Conservation (phyloP, 2,113 vertebrate genomes). For the Mobula hypostoma region DNA sequence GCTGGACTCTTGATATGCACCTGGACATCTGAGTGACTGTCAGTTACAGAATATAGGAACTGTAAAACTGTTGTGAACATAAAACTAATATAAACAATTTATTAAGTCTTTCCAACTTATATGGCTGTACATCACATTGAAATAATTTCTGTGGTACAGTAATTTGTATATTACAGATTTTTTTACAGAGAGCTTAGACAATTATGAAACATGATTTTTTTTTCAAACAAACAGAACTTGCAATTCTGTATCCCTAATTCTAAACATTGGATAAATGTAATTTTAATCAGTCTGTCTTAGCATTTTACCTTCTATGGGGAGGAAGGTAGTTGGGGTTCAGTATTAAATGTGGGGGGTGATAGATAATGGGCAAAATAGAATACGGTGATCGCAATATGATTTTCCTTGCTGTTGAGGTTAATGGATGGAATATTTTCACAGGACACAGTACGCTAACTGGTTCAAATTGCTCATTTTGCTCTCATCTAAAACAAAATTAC, state of each 20-base stretch:
- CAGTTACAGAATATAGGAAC: neutral
- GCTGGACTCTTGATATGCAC: neutral
- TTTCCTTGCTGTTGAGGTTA: neutral
- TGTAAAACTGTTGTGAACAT: neutral
- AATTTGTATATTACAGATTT: neutral
- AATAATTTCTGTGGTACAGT: neutral
- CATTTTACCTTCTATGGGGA: neutral
- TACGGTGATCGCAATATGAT: neutral
- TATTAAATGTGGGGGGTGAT: neutral
- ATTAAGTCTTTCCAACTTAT: too few relatives aligned
- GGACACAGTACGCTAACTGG: neutral
- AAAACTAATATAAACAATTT: neutral
- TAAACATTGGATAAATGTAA: slow-evolving; percentile 39
- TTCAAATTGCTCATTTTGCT: neutral
- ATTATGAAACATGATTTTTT: slow-evolving; percentile 20
- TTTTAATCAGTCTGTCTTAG: slow-evolving; percentile 42
- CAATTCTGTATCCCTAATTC: slow-evolving; percentile 40
- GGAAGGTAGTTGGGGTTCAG: too few relatives aligned
- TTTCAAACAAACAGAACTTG: slow-evolving; percentile 39
- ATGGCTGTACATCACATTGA: neutral
- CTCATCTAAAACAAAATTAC: neutral
- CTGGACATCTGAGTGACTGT: neutral
- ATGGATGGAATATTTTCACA: neutral
- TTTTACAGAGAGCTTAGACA: neutral
- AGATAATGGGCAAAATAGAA: neutral